Evolutionary conservation across 1,140 invertebrate genomes (phyloP).

Genomic region (Lordiphosa clarofinis): DNA sequence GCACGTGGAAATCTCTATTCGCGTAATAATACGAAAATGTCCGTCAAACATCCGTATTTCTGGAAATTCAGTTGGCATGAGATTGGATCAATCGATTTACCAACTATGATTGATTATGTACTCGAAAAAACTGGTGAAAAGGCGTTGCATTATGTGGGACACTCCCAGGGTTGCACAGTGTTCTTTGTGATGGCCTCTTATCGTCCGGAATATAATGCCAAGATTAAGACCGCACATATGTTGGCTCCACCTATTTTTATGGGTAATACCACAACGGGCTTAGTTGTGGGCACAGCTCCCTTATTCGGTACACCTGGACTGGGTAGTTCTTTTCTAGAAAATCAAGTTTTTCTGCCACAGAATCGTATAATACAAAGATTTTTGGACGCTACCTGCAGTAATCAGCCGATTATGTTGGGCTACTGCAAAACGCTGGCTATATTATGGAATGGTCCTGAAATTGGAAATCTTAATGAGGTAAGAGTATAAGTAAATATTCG

Average conservation of each 20-base stretch:
- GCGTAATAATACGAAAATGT: conserved; percentile 81
- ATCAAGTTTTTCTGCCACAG: conserved; percentile 60
- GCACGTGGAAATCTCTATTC: conserved; percentile 85
- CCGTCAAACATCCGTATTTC: conserved; percentile 81
- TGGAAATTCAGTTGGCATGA: conserved; percentile 85
- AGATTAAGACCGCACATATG: conserved; percentile 81
- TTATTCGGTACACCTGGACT: conserved; percentile 42
- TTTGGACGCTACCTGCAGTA: conserved; percentile 57
- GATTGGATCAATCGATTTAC: conserved; percentile 86
- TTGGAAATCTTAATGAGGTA: conserved; percentile 57
- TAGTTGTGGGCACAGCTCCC: conserved; percentile 60
- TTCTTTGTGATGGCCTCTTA: conserved; percentile 82
- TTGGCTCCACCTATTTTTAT: conserved; percentile 83
- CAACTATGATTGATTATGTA: conserved; percentile 85
- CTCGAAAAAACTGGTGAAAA: conserved; percentile 81
- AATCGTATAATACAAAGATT: conserved; percentile 50
- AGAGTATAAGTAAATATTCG: background rate
- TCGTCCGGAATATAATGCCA: conserved; percentile 82
- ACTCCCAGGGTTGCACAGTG: conserved; percentile 82
- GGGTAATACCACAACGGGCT: conserved; percentile 80
- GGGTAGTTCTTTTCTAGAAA: conserved; percentile 39
- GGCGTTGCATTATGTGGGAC: conserved; percentile 84
- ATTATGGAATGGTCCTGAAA: conserved; percentile 47
- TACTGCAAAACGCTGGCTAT: conserved; percentile 59
- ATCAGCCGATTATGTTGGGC: conserved; percentile 34